A percentile compares a stretch with the other conserved stretches of the same genome.
Evolutionary conservation across 2,888 invertebrate genomes (phyloP).

Genomic region (Nephrotoma appendiculata): DNA sequence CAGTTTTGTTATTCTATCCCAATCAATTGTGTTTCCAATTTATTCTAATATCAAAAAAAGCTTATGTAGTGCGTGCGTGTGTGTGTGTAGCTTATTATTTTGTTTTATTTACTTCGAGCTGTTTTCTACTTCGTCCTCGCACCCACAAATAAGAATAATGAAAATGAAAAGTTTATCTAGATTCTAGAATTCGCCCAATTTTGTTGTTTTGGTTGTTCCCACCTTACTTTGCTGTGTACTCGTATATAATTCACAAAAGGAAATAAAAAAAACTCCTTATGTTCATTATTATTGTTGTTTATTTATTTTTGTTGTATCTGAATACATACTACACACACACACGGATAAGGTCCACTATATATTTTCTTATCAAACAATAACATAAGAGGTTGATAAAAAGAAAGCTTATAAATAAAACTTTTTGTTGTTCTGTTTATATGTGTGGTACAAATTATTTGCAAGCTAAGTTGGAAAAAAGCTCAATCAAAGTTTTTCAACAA

Average conservation of each 20-base stretch:
- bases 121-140: neutral
- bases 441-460: neutral
- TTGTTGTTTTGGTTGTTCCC: neutral
- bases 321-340: neutral
- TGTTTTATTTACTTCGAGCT: neutral
- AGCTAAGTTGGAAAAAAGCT: neutral
- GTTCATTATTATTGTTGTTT: neutral
- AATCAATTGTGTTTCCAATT: neutral
- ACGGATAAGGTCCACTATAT: neutral
- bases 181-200: neutral
- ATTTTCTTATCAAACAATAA: neutral
- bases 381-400: neutral
- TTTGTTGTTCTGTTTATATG: neutral
- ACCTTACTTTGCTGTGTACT: neutral
- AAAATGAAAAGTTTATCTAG: neutral
- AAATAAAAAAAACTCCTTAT: neutral
- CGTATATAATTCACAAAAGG: neutral
- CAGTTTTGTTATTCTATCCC: neutral
- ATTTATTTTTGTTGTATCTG: neutral
- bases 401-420: neutral
- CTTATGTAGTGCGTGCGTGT: neutral
- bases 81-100: neutral
- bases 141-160: neutral
- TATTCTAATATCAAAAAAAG: neutral
- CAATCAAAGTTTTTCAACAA: neutral